Evolutionary conservation across 2,797 vertebrate genomes (phyloP).

Genomic region (Chromis chromis): DNA sequence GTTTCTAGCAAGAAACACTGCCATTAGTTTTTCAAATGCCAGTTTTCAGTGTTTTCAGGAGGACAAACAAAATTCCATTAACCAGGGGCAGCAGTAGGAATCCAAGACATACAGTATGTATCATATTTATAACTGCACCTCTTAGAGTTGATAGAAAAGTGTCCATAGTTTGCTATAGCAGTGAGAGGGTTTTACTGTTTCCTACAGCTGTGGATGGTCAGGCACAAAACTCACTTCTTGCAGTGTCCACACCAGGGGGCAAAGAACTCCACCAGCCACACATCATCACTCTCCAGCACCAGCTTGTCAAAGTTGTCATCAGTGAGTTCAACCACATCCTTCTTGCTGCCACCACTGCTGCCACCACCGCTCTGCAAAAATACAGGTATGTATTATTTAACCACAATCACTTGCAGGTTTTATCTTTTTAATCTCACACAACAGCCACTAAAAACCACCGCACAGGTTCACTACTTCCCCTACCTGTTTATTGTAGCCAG

Average conservation of each 20-base stretch:
- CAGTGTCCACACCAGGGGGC: conserved; percentile 99
- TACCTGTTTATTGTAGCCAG: conserved; percentile 85
- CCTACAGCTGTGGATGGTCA: neutral
- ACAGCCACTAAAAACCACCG: neutral
- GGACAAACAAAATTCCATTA: conserved; percentile 3
- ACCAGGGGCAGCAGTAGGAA: neutral
- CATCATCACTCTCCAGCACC: conserved; percentile 87
- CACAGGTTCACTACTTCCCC: neutral
- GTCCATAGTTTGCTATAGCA: neutral
- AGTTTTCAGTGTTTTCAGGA: neutral
- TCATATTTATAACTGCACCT: no score
- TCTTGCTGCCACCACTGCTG: conserved; percentile 79
- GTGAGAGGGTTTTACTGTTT: neutral
- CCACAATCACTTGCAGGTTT: neutral
- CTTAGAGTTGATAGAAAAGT: neutral
- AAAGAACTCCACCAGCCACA: conserved; percentile 99
- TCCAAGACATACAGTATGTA: neutral
- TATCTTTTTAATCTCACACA: neutral
- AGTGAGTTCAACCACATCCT: conserved; percentile 93
- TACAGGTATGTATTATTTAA: neutral
- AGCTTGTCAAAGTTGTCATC: conserved; percentile 93
- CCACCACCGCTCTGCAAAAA: conserved; percentile 75
- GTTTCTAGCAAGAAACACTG: neutral
- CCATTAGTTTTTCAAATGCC: neutral
- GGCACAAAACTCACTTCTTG: conserved; percentile 89